These are phyloP conservation scores for Diplolepis rosae DNA, from an alignment of 2,888 invertebrate genomes.

Conservation along the genomic window DNA sequence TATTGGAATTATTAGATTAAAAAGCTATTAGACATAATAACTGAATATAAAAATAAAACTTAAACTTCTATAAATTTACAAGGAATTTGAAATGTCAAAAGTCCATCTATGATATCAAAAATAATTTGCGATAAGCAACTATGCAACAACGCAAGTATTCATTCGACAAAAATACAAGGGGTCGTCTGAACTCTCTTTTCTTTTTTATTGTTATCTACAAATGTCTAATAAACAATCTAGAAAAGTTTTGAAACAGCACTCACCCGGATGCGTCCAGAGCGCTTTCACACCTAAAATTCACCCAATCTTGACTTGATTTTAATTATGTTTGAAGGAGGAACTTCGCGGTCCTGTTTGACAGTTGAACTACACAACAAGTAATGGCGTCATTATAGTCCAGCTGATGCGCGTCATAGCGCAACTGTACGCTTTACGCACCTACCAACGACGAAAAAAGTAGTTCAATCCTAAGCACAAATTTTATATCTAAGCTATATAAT, in stretches of 20 bases:
- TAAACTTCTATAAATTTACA: too few relatives aligned
- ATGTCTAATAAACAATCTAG: not conserved
- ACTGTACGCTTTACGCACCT: not conserved
- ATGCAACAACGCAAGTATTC: not conserved
- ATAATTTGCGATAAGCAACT: not conserved
- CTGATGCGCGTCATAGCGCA: not conserved
- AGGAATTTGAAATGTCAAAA: not conserved
- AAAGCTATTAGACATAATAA: too few relatives aligned
- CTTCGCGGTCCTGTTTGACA: constrained; percentile 12
- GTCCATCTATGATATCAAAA: not conserved
- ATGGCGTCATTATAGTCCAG: constrained; percentile 16
- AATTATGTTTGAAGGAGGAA: constrained; percentile 48
- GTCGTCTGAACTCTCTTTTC: not conserved
- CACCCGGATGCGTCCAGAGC: constrained; percentile 72
- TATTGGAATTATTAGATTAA: too few relatives aligned
- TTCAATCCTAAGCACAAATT: not conserved
- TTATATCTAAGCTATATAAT: too few relatives aligned
- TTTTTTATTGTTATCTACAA: not conserved
- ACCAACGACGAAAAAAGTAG: constrained; percentile 6
- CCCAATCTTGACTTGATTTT: constrained; percentile 63
- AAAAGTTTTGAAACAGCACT: constrained; percentile 47
- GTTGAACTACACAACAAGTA: constrained; percentile 13
- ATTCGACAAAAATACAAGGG: constrained; percentile 16
- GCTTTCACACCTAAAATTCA: constrained; percentile 61
- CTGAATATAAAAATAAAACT: too few relatives aligned